Evolutionary conservation across 2,888 invertebrate genomes (phyloP), one percentile per base, ranked within the genome.

Genomic region (Drosophila borborema): DNA sequence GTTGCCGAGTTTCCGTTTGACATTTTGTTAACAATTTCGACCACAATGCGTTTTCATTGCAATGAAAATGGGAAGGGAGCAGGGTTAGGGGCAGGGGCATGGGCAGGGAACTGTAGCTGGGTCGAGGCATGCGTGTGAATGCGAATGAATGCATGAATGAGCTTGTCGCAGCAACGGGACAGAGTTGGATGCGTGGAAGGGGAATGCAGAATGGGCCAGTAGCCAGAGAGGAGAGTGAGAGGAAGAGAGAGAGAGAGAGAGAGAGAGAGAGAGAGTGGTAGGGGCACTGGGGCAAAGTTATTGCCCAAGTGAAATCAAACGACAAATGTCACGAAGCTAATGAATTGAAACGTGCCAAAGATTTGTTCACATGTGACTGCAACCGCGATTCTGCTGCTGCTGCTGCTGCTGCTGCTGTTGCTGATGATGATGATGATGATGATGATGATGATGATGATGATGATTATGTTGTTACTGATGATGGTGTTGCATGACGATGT

Each of bases 11-110:
- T 87, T 87, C 89, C 86, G 87, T 87, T 87, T 87, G 86, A 87
- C 89, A 87, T 87, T 87, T 89, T 87, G 86, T 87, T 87, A 87
- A 87, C 89, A 87, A 87, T 87, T 87, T 89, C 85, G 89, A 87
- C 86, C 86, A 89, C 86, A 87, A 87, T 87, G 86, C 86, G 87
- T 83, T 87, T 88, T 87, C 87, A 87, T 72, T 82, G 86, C 82
- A 75, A 51, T 60, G 59, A 65, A 55, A 54, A 49, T 56, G 54
- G 51, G 41, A 8, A 36, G 54, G 23, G 45, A 38, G 36, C 31
- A 20, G 53, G n/a, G 64, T 2, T 1, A 5, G 12, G 16, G 20
- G 36, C 0, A 20, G 36, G 18, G 41, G 16, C 0, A 8, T 9
- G 51, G 31, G n/a, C 0, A 6, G n/a, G 36, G 23, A 18, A 49